phyloP scores from a whole-genome alignment of 1,140 invertebrate species.

The Chironomus tepperi region DNA sequence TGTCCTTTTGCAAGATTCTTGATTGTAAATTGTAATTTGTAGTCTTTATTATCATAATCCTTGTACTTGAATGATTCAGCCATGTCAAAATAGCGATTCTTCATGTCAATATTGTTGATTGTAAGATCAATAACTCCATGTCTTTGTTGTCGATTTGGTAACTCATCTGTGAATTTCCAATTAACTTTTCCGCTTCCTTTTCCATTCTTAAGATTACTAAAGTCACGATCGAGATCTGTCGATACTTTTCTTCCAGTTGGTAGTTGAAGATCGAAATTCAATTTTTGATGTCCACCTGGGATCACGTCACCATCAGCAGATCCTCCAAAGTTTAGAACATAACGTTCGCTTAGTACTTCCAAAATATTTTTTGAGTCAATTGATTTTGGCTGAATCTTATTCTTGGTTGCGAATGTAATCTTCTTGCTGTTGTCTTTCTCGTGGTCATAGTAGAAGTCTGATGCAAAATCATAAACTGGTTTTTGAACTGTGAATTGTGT shows the following conservation, averaged over 20 bases:
- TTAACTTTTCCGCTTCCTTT: slow-evolving; percentile 33
- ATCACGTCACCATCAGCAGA: slow-evolving; percentile 37
- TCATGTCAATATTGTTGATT: slow-evolving; percentile 41
- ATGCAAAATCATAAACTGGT: slow-evolving; percentile 47
- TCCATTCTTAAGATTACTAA: slow-evolving; percentile 29
- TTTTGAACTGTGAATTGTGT: slow-evolving; percentile 46
- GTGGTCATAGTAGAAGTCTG: slow-evolving; percentile 55
- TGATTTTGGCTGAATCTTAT: slow-evolving; percentile 17
- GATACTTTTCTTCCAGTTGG: slow-evolving; percentile 40
- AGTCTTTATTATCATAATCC: slow-evolving; percentile 36
- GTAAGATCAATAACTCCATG: slow-evolving; percentile 38
- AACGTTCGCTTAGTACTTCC: slow-evolving; percentile 43
- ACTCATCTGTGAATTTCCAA: slow-evolving; percentile 34
- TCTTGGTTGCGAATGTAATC: slow-evolving; percentile 41
- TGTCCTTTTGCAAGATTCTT: slow-evolving; percentile 34
- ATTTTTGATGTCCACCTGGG: slow-evolving; percentile 37
- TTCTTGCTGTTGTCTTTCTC: slow-evolving; percentile 57
- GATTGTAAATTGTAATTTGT: slow-evolving; percentile 29
- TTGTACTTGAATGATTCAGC: slow-evolving; percentile 37
- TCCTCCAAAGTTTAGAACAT: slow-evolving; percentile 45
- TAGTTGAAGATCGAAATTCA: slow-evolving; percentile 41
- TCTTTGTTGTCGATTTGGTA: slow-evolving; percentile 40
- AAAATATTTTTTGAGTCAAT: slow-evolving; percentile 48
- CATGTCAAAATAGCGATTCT: slow-evolving; percentile 39
- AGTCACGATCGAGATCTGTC: slow-evolving; percentile 36